Evolutionary conservation across 2,888 invertebrate genomes (phyloP), one percentile per base, ranked within the genome.

Genomic region (Pterobdella sp.): DNA sequence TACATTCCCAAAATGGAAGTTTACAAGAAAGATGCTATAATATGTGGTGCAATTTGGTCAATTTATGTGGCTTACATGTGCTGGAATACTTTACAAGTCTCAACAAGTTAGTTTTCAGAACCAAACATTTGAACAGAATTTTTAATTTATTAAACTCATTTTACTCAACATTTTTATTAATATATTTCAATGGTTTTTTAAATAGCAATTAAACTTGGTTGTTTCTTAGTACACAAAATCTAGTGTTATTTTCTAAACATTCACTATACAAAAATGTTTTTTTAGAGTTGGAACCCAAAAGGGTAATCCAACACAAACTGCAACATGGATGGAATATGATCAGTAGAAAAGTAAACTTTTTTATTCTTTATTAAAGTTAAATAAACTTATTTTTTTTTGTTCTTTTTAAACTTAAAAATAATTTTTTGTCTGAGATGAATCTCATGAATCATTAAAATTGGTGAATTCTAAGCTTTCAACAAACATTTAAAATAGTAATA

Each of bases 31-130:
- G 60, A 56, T 4, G 60, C n/a, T 18, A 4, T 56, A 7, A n/a
- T 56, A 26, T 56, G 60, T 56, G 60, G 60, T 4, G 60, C n/a
- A 4, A 56, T 56, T 56, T 56, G 60, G 60, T 56, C 60, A 56
- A 26, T 22, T 7, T 56, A 14, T n/a, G 60, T 56, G 14, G 18
- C n/a, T n/a, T 56, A 56, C 26, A 18, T 56, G 14, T 56, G 60
- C 60, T 56, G 60, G 7, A 3, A 22, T 26, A 56, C 60, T 14
- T 56, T 26, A 4, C 4, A 14, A 26, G 26, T 26, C n/a, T 56
- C 60, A 3, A 56, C 18, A 56, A 22, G 60, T 56, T n/a, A n/a
- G n/a, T n/a, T n/a, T n/a, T n/a, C n/a, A n/a, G n/a, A n/a, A n/a
- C n/a, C n/a, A 42, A 42, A 14, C 7, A 14, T 42, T 42, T 22